These are phyloP conservation scores for Phoxinus dragarum DNA, from an alignment of 2,797 vertebrate genomes.

Conservation along the genomic window DNA sequence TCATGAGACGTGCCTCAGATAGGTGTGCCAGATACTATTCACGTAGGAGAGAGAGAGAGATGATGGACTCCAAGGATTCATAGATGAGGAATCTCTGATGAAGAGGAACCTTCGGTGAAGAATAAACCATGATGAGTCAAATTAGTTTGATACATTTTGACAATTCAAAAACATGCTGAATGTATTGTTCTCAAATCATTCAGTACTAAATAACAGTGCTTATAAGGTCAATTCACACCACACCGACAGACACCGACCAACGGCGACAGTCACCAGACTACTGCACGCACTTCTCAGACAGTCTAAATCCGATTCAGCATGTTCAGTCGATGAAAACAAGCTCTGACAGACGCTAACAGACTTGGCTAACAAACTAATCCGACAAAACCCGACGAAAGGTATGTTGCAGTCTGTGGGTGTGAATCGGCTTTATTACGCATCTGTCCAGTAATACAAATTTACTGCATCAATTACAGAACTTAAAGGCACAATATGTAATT, in stretches of 20 bases:
- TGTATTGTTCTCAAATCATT: background rate
- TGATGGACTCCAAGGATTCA: constrained; percentile 3
- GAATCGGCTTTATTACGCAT: background rate
- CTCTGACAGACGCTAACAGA: no score
- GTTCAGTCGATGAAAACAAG: no score
- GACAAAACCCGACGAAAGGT: no score
- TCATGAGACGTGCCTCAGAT: constrained; percentile 26
- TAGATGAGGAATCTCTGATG: constrained; percentile 24
- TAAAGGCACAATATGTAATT: no score
- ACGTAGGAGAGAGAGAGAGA: constrained; percentile 53
- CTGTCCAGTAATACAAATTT: background rate
- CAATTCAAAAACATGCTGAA: background rate
- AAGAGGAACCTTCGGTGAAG: background rate
- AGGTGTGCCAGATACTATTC: constrained; percentile 48
- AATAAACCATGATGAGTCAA: constrained; percentile 9
- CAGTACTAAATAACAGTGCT: background rate
- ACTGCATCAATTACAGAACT: background rate
- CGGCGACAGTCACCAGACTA: no score
- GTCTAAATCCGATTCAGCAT: no score
- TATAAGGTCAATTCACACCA: no score
- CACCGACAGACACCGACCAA: no score
- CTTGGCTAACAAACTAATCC: no score
- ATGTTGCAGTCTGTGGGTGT: no score
- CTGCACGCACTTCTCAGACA: no score
- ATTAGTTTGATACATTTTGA: background rate